Conservation (phyloP, 2,797 vertebrate species). For the Rallus crepitans region DNA sequence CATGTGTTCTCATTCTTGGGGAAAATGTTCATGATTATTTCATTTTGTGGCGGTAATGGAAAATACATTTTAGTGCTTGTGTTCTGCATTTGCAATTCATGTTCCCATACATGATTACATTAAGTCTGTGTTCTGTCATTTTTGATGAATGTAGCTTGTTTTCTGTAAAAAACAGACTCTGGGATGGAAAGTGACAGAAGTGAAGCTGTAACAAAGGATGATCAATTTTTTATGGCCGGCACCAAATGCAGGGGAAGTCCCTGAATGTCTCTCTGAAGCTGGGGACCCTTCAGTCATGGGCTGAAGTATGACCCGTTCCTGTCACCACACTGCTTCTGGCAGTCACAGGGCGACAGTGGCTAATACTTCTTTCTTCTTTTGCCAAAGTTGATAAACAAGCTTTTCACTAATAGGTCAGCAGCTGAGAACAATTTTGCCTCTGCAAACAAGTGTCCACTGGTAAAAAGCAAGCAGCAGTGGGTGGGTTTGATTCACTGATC, state of each 20-base stretch:
- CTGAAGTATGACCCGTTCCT: conserved; percentile 13
- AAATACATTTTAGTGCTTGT: conserved; percentile 85
- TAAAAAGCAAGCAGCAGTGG: neutral
- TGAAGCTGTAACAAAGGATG: conserved; percentile 89
- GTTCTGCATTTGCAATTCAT: conserved; percentile 95
- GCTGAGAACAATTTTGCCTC: conserved; percentile 20
- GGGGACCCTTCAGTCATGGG: neutral
- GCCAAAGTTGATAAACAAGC: conserved; percentile 1
- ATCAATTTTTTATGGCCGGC: conserved; percentile 90
- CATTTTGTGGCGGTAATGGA: conserved; percentile 93
- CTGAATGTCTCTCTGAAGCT: conserved; percentile 40
- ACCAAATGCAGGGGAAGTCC: conserved; percentile 61
- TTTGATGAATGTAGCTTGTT: conserved; percentile 97
- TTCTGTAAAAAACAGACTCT: conserved; percentile 92
- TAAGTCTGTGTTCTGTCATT: conserved; percentile 97
- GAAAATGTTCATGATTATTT: conserved; percentile 95
- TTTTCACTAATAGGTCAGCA: conserved; percentile 52
- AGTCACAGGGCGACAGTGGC: conserved; percentile 26
- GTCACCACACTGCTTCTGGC: conserved; percentile 27
- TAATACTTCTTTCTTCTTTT: neutral
- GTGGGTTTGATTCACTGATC: neutral
- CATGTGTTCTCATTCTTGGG: conserved; percentile 76
- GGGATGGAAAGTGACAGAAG: conserved; percentile 96
- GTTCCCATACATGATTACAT: conserved; percentile 95
- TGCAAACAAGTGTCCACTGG: neutral